Percentiles rank a stretch among this genome's conserved stretches.
These are phyloP conservation scores for Ptilorrhoa leucosticta DNA, from an alignment of 2,113 vertebrate genomes.

Conservation along the genomic window DNA sequence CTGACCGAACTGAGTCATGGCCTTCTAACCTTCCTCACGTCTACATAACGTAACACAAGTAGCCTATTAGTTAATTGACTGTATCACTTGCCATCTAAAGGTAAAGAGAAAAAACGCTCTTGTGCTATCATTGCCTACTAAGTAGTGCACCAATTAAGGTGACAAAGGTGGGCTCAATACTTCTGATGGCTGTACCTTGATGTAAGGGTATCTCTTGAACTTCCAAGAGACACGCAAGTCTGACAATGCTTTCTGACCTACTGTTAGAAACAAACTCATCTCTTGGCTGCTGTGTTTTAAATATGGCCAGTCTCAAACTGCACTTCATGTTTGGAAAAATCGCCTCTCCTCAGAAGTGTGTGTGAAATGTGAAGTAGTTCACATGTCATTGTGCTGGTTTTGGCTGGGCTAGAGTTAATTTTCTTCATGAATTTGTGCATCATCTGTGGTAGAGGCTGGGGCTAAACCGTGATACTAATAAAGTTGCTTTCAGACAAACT, in stretches of 20 bases:
- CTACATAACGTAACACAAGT: no score
- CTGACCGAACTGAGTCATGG: neutral
- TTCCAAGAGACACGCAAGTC: neutral
- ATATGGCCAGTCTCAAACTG: neutral
- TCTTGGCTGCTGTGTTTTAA: neutral
- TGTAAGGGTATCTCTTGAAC: neutral
- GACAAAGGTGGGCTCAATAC: neutral
- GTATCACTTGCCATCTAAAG: neutral
- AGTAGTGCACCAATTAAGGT: neutral
- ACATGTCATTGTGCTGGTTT: neutral
- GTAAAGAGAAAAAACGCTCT: neutral
- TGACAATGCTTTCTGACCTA: neutral
- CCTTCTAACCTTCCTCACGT: neutral
- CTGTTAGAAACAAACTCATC: neutral
- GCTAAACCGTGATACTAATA: neutral
- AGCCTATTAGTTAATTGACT: neutral
- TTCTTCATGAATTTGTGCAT: conserved; percentile 49
- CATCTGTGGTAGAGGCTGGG: neutral
- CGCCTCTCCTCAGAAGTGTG: neutral
- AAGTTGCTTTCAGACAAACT: neutral
- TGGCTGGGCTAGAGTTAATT: neutral
- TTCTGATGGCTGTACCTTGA: neutral
- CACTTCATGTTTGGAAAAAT: neutral
- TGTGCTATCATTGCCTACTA: rapidly evolving
- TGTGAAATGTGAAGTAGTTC: neutral